These are phyloP conservation scores for Sphaerodactylus townsendi DNA, from an alignment of 2,113 vertebrate genomes.

Conservation along the genomic window DNA sequence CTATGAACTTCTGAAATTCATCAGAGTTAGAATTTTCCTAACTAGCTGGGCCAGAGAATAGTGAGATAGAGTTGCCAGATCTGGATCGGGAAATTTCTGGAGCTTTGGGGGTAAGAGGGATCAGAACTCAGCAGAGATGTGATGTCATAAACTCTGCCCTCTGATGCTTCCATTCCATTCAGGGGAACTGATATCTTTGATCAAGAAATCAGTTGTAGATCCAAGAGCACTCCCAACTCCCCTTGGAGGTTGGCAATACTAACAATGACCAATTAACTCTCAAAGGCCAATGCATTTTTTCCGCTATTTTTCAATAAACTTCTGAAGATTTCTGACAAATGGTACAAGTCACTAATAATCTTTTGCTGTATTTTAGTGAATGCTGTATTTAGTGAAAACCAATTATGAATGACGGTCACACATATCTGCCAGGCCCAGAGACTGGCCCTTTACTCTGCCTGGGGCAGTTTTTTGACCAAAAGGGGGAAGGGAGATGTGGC, in stretches of 20 bases:
- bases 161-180: no score
- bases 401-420: background rate
- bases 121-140: no score
- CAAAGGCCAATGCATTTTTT: background rate
- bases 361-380: background rate
- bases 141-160: no score
- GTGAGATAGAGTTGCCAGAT: no score
- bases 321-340: background rate
- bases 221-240: no score
- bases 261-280: background rate
- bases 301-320: background rate
- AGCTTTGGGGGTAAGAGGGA: no score
- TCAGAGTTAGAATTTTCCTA: background rate
- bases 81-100: no score
- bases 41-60: background rate
- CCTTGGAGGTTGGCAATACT: no score
- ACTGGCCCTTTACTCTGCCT: background rate
- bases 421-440: background rate
- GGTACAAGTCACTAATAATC: background rate
- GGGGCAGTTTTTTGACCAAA: background rate
- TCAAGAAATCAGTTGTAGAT: no score
- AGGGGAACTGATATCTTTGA: no score
- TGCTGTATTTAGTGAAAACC: background rate
- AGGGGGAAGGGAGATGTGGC: background rate
- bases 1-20: background rate